Evolutionary conservation across 2,113 vertebrate species (phyloP), one percentile per base, ranked within the genome.

Genomic region (Bubalus kerabau): DNA sequence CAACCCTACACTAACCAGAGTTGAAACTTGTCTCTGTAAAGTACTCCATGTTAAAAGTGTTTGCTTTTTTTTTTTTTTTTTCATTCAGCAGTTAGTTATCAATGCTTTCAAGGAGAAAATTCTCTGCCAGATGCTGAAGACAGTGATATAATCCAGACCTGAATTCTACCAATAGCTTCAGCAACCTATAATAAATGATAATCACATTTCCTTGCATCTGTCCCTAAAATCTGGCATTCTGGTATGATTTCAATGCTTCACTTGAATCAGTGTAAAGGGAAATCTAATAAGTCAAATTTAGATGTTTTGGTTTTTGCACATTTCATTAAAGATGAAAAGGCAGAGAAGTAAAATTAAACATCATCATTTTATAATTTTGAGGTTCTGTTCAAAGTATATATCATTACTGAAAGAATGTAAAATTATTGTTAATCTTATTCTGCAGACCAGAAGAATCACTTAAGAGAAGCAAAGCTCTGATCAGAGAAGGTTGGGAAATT

Each of bases 321-420:
- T 86, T 54, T 85, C 78, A 82, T 91, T 95, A 94, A 23, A 32
- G 9, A 95, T 62, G 30, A 54, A 87, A 96, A 83, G 28, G 28
- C 32, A 71, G 12, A 82, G 91, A 64, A 21, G 11, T 54, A 48
- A 94, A 92, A 62, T 90, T 90, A 87, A 89, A 50, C 10, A 48
- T 56, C 94, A 87, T 85, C 13, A 89, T 91, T 56, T 81, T 48
- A 96, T 94, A 43, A 13, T 62, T 81, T 85, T 89, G 13, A 83
- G 40, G 7, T 17, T 59, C 43, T 62, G 17, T 83, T 94, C 85
- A 96, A 96, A 14, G 16, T 64, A 78, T 94, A 7, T 60, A 87
- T 94, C 56, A 92, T 95, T 97, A 94, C 52, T 83, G 19, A 92
- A 89, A 87, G 28, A 92, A 90, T 83, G 32, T 78, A 80, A 54